phyloP scores from a whole-genome alignment of 1,140 invertebrate species.

The Ditylenchus dipsaci region DNA sequence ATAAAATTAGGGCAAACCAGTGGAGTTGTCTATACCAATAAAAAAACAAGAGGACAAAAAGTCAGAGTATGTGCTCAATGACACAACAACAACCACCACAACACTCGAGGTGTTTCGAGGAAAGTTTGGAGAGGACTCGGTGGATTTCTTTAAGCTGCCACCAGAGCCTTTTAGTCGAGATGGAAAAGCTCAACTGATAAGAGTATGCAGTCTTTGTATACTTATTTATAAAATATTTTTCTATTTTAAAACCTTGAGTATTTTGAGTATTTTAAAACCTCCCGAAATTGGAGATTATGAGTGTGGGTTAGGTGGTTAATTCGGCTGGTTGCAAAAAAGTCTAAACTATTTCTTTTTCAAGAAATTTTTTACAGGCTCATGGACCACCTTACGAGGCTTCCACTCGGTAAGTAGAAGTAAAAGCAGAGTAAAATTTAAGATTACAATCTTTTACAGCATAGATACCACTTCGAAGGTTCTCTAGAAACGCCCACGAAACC shows the following conservation, averaged over 20 bases:
- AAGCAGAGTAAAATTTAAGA: too few species aligned
- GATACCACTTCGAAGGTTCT: background rate
- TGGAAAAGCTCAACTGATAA: slow-evolving; percentile 5
- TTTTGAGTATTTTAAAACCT: too few species aligned
- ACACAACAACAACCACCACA: slow-evolving; percentile 31
- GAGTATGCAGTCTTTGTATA: slow-evolving; percentile 4
- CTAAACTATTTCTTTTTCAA: too few species aligned
- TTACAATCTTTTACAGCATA: background rate
- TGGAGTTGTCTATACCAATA: background rate
- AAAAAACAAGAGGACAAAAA: slow-evolving; percentile 20
- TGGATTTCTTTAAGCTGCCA: slow-evolving; percentile 26
- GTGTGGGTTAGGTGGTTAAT: too few species aligned
- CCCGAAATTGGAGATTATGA: too few species aligned
- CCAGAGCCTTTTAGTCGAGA: slow-evolving; percentile 9
- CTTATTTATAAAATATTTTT: too few species aligned
- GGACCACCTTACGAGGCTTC: slow-evolving; percentile 21
- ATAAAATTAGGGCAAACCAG: background rate
- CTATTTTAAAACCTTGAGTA: too few species aligned
- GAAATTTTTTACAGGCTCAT: background rate
- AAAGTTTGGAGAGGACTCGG: slow-evolving; percentile 7
- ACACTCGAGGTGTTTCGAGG: slow-evolving; percentile 33
- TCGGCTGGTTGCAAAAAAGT: too few species aligned
- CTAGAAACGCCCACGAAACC: background rate
- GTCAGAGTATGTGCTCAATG: slow-evolving; percentile 23
- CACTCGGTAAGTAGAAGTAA: background rate